Conservation (phyloP, 2,113 vertebrate genomes). For the Lasiurus cinereus region DNA sequence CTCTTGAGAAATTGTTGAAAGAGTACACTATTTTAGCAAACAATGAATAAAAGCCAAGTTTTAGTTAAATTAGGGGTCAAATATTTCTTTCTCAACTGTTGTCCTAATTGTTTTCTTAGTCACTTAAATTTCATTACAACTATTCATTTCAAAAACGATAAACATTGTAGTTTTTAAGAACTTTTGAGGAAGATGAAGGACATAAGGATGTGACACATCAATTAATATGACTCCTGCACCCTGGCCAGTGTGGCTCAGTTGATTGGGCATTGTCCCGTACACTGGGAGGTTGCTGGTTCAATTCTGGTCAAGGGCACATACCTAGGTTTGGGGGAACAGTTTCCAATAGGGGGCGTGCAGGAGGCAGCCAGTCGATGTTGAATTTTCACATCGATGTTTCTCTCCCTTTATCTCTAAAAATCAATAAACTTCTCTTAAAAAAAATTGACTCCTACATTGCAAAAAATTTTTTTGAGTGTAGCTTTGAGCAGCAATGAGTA, state of each 20-base stretch:
- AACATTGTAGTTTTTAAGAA: conserved; percentile 23
- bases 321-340: background rate
- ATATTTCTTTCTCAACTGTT: conserved; percentile 29
- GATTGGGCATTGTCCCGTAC: background rate
- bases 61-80: conserved; percentile 51
- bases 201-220: background rate
- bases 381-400: background rate
- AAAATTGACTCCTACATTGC: background rate
- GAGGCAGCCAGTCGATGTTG: background rate
- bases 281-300: background rate
- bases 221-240: background rate
- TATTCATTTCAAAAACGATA: conserved; percentile 8
- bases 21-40: conserved; percentile 32
- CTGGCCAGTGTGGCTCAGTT: background rate
- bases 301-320: background rate
- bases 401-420: background rate
- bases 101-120: conserved; percentile 50
- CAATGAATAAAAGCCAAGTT: conserved; percentile 51
- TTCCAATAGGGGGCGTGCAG: background rate
- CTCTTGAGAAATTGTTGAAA: conserved; percentile 66
- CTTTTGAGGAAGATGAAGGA: conserved; percentile 26
- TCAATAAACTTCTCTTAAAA: background rate
- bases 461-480: conserved; percentile 1
- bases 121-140: conserved; percentile 43
- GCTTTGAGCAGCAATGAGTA: conserved; percentile 30